Evolutionary conservation across 2,888 invertebrate genomes (phyloP).

Genomic region (Hymenopus coronatus): DNA sequence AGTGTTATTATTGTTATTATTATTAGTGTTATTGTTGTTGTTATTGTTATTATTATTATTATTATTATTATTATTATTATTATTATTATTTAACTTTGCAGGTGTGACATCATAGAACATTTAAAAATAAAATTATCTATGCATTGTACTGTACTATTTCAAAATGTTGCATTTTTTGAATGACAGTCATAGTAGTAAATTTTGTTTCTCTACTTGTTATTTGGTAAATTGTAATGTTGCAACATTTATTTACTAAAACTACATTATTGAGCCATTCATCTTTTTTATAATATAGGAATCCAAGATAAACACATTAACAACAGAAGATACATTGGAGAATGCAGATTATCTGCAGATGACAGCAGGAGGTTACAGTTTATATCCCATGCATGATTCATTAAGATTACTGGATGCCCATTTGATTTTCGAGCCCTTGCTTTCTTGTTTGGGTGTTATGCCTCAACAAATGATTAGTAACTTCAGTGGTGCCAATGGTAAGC

Average conservation of each 20-base stretch:
- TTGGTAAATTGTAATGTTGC: background rate
- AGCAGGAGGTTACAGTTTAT: slow-evolving; percentile 59
- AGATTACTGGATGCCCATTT: slow-evolving; percentile 88
- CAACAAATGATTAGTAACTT: slow-evolving; percentile 64
- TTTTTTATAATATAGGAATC: slow-evolving; percentile 43
- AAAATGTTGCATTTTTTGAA: too few relatives aligned
- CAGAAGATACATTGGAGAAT: slow-evolving; percentile 43
- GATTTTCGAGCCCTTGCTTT: slow-evolving; percentile 87
- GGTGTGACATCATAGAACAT: too few relatives aligned
- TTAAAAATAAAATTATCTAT: too few relatives aligned
- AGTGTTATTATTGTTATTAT: too few relatives aligned
- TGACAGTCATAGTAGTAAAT: too few relatives aligned
- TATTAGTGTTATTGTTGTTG: too few relatives aligned
- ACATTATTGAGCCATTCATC: slow-evolving; percentile 10
- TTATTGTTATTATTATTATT: too few relatives aligned
- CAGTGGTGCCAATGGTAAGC: slow-evolving; percentile 21
- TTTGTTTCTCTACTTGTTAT: too few relatives aligned
- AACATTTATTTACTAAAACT: background rate
- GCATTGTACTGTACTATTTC: too few relatives aligned
- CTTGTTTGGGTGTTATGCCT: slow-evolving; percentile 86
- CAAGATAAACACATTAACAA: slow-evolving; percentile 48
- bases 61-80: too few relatives aligned
- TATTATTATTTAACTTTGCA: too few relatives aligned
- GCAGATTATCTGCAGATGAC: slow-evolving; percentile 38
- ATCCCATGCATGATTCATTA: slow-evolving; percentile 78